Evolutionary conservation across 2,888 invertebrate species (phyloP).

Genomic region (Meta bourneti): DNA sequence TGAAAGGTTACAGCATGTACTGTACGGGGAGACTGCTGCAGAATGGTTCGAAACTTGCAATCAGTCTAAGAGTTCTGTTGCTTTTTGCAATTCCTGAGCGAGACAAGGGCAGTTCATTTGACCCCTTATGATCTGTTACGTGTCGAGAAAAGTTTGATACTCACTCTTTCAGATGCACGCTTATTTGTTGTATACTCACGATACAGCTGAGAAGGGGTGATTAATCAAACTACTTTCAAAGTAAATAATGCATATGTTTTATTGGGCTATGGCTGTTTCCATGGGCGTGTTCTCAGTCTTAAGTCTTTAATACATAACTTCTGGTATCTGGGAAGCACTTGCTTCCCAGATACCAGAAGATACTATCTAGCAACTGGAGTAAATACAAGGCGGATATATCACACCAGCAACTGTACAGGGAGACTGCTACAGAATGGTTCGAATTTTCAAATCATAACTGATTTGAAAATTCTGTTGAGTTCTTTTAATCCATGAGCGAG

Average conservation of each 20-base stretch:
- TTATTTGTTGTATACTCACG: conserved; percentile 26
- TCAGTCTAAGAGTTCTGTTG: not conserved
- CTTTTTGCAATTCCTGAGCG: not conserved
- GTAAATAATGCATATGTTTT: too few species aligned
- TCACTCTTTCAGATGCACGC: conserved; percentile 7
- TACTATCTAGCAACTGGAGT: too few species aligned
- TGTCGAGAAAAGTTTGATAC: not conserved
- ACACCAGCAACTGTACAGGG: too few species aligned
- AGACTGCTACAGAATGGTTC: not conserved
- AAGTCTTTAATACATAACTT: too few species aligned
- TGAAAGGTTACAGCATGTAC: too few species aligned
- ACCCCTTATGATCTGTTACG: conserved; percentile 11
- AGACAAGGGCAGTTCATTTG: conserved; percentile 16
- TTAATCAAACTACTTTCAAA: too few species aligned
- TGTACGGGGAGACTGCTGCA: not conserved
- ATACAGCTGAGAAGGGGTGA: conserved; percentile 2
- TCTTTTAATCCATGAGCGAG: not conserved
- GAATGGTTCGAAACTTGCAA: not conserved
- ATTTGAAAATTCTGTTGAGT: not conserved
- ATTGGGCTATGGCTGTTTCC: too few species aligned
- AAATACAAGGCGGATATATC: too few species aligned
- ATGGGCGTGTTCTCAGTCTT: too few species aligned
- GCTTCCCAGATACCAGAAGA: too few species aligned
- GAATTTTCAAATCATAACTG: not conserved
- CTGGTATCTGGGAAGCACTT: too few species aligned